These are phyloP conservation scores for Drosophila santomea DNA, from an alignment of 1,140 invertebrate genomes.

Conservation along the genomic window DNA sequence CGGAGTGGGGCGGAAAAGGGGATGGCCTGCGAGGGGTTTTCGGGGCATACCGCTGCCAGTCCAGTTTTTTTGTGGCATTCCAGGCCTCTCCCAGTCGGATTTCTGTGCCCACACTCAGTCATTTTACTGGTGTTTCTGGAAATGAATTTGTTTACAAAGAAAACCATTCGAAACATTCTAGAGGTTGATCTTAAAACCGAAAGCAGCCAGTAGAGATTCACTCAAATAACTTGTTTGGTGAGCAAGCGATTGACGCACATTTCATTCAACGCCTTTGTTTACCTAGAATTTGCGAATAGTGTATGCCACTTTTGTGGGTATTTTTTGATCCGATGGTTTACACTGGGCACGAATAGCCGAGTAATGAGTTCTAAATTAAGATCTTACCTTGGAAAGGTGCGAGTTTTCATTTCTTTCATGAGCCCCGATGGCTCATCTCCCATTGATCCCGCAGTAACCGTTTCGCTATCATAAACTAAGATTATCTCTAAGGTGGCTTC, in stretches of 20 bases:
- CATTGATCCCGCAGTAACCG: constrained; percentile 14
- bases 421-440: constrained; percentile 12
- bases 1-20: constrained; percentile 3
- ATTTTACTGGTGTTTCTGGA: neutral
- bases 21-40: constrained; percentile 1
- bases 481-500: constrained; percentile 32
- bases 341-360: neutral
- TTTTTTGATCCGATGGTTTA: constrained; percentile 8
- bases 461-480: constrained; percentile 26
- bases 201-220: neutral
- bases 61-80: constrained; percentile 62
- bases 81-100: constrained; percentile 21
- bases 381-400: constrained; percentile 3
- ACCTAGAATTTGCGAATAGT: constrained; percentile 1
- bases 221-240: neutral
- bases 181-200: neutral
- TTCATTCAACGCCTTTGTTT: constrained; percentile 23
- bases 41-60: constrained; percentile 30
- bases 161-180: neutral
- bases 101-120: neutral
- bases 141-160: neutral
- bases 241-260: constrained; percentile 29
- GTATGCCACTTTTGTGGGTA: constrained; percentile 7
- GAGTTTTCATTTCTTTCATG: neutral
- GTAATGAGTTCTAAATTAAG: constrained; percentile 13